A percentile compares a stretch with the other conserved stretches of the same genome.
Conservation (phyloP, 23 tunicate species). For the Trididemnum miniatum region DNA sequence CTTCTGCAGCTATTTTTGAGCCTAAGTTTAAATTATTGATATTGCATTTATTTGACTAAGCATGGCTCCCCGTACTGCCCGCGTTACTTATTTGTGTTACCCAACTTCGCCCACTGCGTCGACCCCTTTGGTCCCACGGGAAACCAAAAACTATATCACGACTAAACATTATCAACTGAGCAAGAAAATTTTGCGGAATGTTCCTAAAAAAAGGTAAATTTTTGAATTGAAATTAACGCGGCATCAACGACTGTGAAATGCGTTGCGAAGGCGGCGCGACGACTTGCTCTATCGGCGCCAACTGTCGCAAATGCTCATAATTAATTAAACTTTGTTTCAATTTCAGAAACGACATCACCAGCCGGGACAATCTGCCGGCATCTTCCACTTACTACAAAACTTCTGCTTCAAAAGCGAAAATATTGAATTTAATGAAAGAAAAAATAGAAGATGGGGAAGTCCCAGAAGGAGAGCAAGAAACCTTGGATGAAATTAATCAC, state of each 20-base stretch:
- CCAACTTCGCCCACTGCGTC: constrained; percentile 18
- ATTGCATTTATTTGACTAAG: neutral
- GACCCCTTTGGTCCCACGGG: neutral
- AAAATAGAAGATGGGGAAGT: constrained; percentile 62
- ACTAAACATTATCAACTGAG: constrained; percentile 21
- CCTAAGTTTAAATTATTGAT: neutral
- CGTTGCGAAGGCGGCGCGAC: too few relatives aligned
- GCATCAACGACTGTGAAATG: too few relatives aligned
- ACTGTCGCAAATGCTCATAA: neutral
- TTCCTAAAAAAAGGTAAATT: constrained; percentile 39
- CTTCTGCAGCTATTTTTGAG: too few relatives aligned
- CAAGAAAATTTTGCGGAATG: constrained; percentile 4
- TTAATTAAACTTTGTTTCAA: neutral
- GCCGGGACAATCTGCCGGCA: constrained; percentile 58
- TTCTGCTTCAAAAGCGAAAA: constrained; percentile 77
- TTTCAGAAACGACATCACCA: constrained; percentile 36
- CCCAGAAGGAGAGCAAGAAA: constrained; percentile 50
- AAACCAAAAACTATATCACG: neutral
- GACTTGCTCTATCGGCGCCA: neutral
- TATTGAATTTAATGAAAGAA: constrained; percentile 68
- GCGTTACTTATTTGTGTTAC: constrained; percentile 39
- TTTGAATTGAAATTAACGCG: too few relatives aligned
- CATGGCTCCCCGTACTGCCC: constrained; percentile 51
- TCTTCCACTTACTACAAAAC: constrained; percentile 73
- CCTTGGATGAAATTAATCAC: constrained; percentile 57